These are phyloP conservation scores for Hylaeus volcanicus DNA, from an alignment of 1,140 invertebrate genomes.

Conservation along the genomic window DNA sequence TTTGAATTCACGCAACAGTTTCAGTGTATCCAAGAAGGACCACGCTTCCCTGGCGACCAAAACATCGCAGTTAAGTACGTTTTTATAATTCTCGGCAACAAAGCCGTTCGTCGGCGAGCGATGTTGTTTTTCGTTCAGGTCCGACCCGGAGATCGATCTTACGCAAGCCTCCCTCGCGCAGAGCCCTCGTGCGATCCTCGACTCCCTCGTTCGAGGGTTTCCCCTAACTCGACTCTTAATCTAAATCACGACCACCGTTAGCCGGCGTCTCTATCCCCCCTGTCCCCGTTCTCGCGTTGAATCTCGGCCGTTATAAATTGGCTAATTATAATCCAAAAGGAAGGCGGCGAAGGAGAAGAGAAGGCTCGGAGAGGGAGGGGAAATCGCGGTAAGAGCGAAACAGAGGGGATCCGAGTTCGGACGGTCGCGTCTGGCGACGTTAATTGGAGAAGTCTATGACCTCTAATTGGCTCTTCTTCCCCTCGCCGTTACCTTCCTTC, in stretches of 20 bases:
- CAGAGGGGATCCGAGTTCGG: conserved; percentile 24
- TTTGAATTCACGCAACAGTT: no score
- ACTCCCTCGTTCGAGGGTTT: conserved; percentile 22
- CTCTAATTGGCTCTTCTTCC: conserved; percentile 66
- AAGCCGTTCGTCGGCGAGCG: no score
- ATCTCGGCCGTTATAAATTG: conserved; percentile 73
- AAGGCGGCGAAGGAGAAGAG: conserved; percentile 9
- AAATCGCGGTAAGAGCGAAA: conserved; percentile 1
- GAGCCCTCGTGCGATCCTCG: neutral
- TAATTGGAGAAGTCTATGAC: conserved; percentile 74
- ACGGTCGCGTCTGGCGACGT: conserved; percentile 51
- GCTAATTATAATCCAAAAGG: conserved; percentile 77
- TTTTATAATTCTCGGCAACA: no score
- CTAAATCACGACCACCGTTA: conserved; percentile 70
- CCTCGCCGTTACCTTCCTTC: neutral
- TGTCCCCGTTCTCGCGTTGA: conserved; percentile 36
- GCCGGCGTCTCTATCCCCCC: conserved; percentile 48
- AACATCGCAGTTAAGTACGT: no score
- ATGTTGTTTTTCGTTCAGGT: no score
- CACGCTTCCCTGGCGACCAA: no score
- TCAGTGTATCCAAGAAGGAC: no score
- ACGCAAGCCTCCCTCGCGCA: neutral
- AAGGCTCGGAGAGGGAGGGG: neutral
- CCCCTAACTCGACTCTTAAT: conserved; percentile 67
- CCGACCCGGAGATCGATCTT: no score